Conservation (phyloP, 2,888 invertebrate genomes). For the Drosophila siamana region DNA sequence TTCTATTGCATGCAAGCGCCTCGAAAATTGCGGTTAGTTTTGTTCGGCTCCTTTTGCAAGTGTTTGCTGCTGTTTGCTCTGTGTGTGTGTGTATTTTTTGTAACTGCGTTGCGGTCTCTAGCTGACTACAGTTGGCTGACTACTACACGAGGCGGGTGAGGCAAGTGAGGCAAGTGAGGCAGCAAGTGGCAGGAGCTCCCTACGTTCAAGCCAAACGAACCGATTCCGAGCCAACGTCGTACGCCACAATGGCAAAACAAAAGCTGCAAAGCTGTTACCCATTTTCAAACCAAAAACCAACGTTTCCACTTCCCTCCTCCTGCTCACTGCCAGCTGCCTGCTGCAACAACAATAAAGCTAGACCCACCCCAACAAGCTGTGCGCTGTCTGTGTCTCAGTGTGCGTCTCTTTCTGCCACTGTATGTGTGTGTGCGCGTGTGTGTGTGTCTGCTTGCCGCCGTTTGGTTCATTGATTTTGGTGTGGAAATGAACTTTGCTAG, state of each 20-base stretch:
- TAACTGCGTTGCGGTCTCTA: conserved; percentile 75
- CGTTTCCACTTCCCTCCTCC: conserved; percentile 5
- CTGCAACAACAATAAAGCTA: background rate
- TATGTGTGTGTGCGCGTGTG: conserved; percentile 5
- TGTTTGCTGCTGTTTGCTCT: conserved; percentile 50
- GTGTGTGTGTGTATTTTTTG: conserved; percentile 31
- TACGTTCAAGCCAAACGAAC: conserved; percentile 19
- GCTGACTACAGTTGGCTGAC: conserved; percentile 60
- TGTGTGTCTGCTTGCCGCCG: conserved; percentile 54
- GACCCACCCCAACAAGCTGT: conserved; percentile 73
- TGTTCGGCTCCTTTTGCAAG: conserved; percentile 50
- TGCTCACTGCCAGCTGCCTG: conserved; percentile 1
- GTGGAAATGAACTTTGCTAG: conserved; percentile 79
- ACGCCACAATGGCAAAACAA: conserved; percentile 72
- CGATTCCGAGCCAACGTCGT: conserved; percentile 20
- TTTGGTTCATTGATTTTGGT: conserved; percentile 80
- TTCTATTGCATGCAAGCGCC: conserved; percentile 75
- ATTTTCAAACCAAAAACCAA: conserved; percentile 51
- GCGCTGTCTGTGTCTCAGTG: conserved; percentile 55
- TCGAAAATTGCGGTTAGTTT: conserved; percentile 81
- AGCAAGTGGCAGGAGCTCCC: background rate
- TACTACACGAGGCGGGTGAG: conserved; percentile 22
- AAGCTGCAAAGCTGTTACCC: conserved; percentile 77
- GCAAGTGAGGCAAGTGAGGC: conserved; percentile 17
- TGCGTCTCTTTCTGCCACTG: conserved; percentile 12